Percentiles rank a stretch among this genome's conserved stretches.
These are phyloP conservation scores for Eristalis intricaria DNA, from an alignment of 2,888 invertebrate genomes.

Conservation along the genomic window DNA sequence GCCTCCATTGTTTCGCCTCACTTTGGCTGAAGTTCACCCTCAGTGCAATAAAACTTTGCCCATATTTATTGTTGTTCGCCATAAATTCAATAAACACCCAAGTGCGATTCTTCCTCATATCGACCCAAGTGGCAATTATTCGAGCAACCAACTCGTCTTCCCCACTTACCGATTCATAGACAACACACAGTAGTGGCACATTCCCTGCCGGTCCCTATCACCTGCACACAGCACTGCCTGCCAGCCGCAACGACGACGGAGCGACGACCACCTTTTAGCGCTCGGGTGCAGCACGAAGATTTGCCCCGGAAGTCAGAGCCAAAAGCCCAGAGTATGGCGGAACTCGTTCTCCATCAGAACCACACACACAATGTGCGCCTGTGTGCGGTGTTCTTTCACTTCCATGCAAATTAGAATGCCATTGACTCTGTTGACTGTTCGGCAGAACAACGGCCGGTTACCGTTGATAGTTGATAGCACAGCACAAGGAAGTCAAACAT, in stretches of 20 bases:
- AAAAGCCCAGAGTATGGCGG: neutral
- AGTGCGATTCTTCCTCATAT: conserved; percentile 25
- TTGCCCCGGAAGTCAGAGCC: conserved; percentile 50
- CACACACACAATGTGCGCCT: neutral
- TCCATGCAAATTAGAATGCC: conserved; percentile 58
- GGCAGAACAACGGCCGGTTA: conserved; percentile 21
- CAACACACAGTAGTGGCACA: conserved; percentile 15
- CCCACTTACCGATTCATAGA: conserved; percentile 2
- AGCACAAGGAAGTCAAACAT: conserved; percentile 33
- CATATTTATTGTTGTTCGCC: neutral
- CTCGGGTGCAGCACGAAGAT: conserved; percentile 6
- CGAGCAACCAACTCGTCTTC: conserved; percentile 24
- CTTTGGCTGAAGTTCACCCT: neutral
- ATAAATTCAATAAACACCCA: conserved; percentile 24
- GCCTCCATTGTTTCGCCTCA: neutral
- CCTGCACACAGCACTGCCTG: neutral
- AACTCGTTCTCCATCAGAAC: neutral
- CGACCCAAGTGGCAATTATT: conserved; percentile 34
- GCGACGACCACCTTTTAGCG: neutral
- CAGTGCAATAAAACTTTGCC: neutral
- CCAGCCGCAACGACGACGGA: neutral
- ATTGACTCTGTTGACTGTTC: conserved; percentile 53
- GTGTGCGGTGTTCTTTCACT: conserved; percentile 15
- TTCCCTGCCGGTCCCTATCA: neutral
- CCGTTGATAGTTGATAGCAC: conserved; percentile 34